phyloP scores from a whole-genome alignment of 2,797 vertebrate species.

The Coluber constrictor region DNA sequence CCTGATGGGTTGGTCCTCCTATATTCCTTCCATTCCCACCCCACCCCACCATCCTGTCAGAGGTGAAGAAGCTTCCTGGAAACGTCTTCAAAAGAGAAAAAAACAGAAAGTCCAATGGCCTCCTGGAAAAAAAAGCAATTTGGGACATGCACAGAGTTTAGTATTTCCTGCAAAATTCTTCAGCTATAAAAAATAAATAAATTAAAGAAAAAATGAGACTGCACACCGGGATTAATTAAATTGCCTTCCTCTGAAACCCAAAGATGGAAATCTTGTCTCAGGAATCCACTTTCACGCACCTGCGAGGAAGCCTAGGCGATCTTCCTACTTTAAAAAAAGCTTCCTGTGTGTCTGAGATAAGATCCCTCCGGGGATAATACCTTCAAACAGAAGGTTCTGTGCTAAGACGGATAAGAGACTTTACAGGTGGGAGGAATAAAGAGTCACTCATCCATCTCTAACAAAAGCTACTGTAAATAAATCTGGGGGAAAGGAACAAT shows the following conservation, averaged over 20 bases:
- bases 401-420: not conserved
- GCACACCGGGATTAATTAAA: not conserved
- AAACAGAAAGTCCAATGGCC: too few relatives aligned
- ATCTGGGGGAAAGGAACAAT: not conserved
- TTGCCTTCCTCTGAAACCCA: not conserved
- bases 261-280: not conserved
- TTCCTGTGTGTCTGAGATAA: not conserved
- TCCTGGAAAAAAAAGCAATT: too few relatives aligned
- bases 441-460: not conserved
- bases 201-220: not conserved
- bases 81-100: too few relatives aligned
- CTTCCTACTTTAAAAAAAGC: not conserved
- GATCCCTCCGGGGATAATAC: not conserved
- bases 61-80: too few relatives aligned
- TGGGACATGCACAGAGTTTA: too few relatives aligned
- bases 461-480: conserved; percentile 5
- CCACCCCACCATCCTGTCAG: too few relatives aligned
- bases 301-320: not conserved
- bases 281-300: not conserved
- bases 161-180: not conserved
- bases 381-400: not conserved
- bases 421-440: not conserved
- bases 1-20: too few relatives aligned
- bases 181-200: too few relatives aligned
- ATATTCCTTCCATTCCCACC: too few relatives aligned